Base-by-base conservation (phyloP, 2,888 invertebrate species). In the Dynastes tityus region DNA sequence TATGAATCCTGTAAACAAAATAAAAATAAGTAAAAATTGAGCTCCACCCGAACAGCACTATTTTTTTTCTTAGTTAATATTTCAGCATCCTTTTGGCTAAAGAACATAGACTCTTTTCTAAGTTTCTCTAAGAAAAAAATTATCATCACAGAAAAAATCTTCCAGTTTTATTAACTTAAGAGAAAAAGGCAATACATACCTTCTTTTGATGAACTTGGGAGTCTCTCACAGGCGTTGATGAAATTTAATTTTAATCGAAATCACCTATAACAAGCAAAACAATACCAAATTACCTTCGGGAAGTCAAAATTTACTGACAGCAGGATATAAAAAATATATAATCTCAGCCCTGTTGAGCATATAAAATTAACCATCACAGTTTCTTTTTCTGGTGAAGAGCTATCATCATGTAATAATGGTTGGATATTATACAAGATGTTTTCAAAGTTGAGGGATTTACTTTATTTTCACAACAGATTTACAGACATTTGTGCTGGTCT, bases 261-360 rank as follows among this genome's bases (percentile, higher is more conserved):
- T 51, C 22, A 74, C 53, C 73, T 74, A 51, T 51, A 78, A 78
- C 11, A 5, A 74, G 37, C 6, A 22, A 16, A 53, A 29, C 4
- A 74, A 68, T 61, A 76, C 32, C 11, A 61, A 70, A 32, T 76
- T 53, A 76, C 27, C 29, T 13, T 16, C 55, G 37, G 11, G 27
- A 64, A 13, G 67, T 45, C 2, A 11, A n/a, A 51, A 58, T 29
- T 1, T 70, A 45, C 8, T 8, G 11, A 9, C 1, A 1, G 9
- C 1, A 37, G 6, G 37, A 3, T 6, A 45, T 45, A 45, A 45
- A 45, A 8, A 45, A 8, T 45, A 58, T 22, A 67, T 55, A 22
- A 22, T 40, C 16, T 82, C 82, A 82, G 82, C 53, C 82, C 82
- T 82, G 82, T 82, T 82, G 82, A 82, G 82, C 82, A 78, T 81